Percentiles rank a stretch among this genome's conserved stretches.
phyloP scores from a whole-genome alignment of 2,113 vertebrate genomes.

The Vulpes ferrilata region DNA sequence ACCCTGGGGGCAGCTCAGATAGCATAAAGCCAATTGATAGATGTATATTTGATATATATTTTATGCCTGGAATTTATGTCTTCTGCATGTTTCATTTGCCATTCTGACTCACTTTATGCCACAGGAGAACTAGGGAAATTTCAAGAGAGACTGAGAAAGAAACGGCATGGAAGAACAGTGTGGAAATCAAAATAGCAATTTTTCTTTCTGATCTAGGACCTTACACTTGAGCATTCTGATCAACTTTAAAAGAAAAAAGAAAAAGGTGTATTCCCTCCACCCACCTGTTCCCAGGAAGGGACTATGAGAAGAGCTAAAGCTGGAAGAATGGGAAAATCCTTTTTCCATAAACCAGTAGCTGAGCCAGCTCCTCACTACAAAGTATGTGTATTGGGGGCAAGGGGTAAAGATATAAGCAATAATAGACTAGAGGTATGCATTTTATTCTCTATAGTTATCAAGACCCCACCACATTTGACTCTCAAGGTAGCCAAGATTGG shows the following conservation, averaged over 20 bases:
- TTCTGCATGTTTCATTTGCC: slow-evolving; percentile 85
- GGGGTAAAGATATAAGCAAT: background rate
- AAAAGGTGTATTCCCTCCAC: background rate
- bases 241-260: slow-evolving; percentile 16
- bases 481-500: background rate
- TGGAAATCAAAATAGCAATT: slow-evolving; percentile 78
- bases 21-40: slow-evolving; percentile 85
- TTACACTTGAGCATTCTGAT: slow-evolving; percentile 35
- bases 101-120: slow-evolving; percentile 82
- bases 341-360: background rate
- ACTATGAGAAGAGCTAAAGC: background rate
- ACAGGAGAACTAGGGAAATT: slow-evolving; percentile 75
- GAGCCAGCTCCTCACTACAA: background rate
- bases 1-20: slow-evolving; percentile 84
- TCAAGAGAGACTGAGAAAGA: slow-evolving; percentile 68
- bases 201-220: slow-evolving; percentile 74
- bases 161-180: slow-evolving; percentile 52
- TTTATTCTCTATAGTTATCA: background rate
- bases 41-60: slow-evolving; percentile 85
- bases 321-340: background rate
- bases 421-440: background rate
- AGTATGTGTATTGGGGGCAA: background rate
- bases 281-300: background rate
- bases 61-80: slow-evolving; percentile 85
- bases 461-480: background rate